Evolutionary conservation across 30 jellyfish, hydroid and myxozoan genomes (phyloP).

Genomic region (Pseudorhiza aurosa): DNA sequence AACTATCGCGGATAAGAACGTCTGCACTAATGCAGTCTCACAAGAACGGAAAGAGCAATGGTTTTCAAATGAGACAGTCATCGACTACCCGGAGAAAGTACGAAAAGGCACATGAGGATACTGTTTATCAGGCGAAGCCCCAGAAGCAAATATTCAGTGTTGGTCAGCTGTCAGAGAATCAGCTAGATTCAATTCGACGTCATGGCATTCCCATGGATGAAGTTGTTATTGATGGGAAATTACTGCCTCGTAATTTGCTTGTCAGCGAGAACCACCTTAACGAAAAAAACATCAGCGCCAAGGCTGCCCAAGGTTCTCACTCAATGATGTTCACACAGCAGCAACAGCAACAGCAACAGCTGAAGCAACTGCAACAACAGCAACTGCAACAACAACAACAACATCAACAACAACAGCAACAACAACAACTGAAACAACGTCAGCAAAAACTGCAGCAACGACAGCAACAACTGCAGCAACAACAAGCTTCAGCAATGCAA

Average conservation of each 20-base stretch:
- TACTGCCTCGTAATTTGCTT: background rate
- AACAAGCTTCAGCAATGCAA: too few species aligned
- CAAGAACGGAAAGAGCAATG: background rate
- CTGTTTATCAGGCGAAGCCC: background rate
- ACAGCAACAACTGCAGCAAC: slow-evolving; percentile 2
- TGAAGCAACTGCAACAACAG: background rate
- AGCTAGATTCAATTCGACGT: background rate
- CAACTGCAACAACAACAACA: background rate
- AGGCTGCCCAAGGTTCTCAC: too few species aligned
- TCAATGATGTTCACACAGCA: too few species aligned
- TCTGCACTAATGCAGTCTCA: background rate
- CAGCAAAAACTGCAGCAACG: background rate
- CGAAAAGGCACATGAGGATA: background rate
- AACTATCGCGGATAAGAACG: too few species aligned
- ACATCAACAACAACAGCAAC: background rate
- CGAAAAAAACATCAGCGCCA: background rate
- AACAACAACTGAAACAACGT: background rate
- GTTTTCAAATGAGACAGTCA: background rate
- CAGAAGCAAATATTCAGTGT: background rate
- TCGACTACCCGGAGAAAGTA: background rate
- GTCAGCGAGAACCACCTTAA: background rate
- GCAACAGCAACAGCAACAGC: slow-evolving; percentile 4
- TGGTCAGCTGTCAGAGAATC: background rate
- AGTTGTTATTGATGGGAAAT: background rate
- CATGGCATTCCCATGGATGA: background rate